Conservation (phyloP, 2,797 vertebrate species). For the Benthosema pterotum region DNA sequence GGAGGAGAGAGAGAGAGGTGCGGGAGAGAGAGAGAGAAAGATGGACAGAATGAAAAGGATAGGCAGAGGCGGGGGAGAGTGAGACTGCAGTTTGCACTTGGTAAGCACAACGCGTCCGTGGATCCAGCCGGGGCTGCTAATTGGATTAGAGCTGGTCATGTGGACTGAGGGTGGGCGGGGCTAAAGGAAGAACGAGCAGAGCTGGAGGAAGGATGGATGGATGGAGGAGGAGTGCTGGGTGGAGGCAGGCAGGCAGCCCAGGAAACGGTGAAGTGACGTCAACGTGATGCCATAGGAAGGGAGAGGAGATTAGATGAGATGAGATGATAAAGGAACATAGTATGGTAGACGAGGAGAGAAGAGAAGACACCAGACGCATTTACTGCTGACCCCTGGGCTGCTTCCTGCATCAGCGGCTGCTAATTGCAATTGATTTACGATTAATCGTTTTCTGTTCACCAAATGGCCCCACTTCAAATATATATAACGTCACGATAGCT, state of each 20-base stretch:
- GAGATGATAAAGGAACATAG: neutral
- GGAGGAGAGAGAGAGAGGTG: conserved; percentile 40
- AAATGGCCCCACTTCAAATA: neutral
- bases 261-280: conserved; percentile 61
- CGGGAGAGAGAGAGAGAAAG: conserved; percentile 58
- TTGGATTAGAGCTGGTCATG: conserved; percentile 75
- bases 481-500: too few species aligned
- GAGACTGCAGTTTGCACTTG: conserved; percentile 78
- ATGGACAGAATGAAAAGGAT: conserved; percentile 59
- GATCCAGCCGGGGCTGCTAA: conserved; percentile 62
- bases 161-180: conserved; percentile 66
- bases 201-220: conserved; percentile 2
- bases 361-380: conserved; percentile 53
- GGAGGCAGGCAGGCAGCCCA: conserved; percentile 61
- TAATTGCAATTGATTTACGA: conserved; percentile 2
- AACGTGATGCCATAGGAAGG: conserved; percentile 21
- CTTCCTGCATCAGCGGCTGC: conserved; percentile 63
- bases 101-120: conserved; percentile 73
- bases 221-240: conserved; percentile 50
- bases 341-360: conserved; percentile 3
- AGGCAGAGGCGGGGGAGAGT: conserved; percentile 61
- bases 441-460: neutral
- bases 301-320: conserved; percentile 18
- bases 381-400: conserved; percentile 42
- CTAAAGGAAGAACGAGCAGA: conserved; percentile 26